Base-by-base conservation (phyloP, 2,888 invertebrate genomes). In the Orthonevra nobilis region DNA sequence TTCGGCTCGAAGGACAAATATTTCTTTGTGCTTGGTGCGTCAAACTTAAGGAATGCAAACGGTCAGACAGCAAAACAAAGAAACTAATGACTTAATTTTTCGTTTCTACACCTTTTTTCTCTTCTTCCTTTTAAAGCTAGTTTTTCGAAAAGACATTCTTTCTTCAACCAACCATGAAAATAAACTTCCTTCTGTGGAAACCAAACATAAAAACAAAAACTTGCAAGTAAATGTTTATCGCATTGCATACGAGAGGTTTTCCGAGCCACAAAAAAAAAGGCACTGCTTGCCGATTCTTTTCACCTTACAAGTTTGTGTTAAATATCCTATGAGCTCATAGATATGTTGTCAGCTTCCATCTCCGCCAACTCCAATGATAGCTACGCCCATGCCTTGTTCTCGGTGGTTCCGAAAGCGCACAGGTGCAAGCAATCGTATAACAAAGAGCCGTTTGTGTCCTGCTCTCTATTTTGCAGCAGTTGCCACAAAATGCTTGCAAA, bases 251-350 rank as follows among this genome's bases (percentile, higher is more conserved):
- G 3, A 68, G 60, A 10, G 17, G 32, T n/a, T n/a, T n/a, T n/a
- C n/a, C n/a, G 15, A 4, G 15, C 23, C 36, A 30, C 14, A 32
- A 42, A 20, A 12, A 32, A 32, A 60, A 52, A 32, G 15, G 30
- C 10, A 72, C 46, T 26, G 52, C 23, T 30, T 46, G 38, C 54
- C 28, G 15, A 72, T 70, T 60, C 70, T 50, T 61, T 64, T 58
- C 44, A 26, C 44, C 20, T 36, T 66, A 72, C 77, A 72, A 79
- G 60, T 72, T 66, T 79, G 60, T 79, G 72, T 72, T 79, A 79
- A 79, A 79, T 79, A 79, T 79, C 66, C 77, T 66, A 66, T 77
- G 72, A 77, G 60, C 46, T 46, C 64, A 52, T 60, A 66, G 68
- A 72, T 72, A 58, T 28, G 77, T 54, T 77, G 72, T 77, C 77